phyloP scores from a whole-genome alignment of 2,113 vertebrate species.

The Struthidea cinerea region DNA sequence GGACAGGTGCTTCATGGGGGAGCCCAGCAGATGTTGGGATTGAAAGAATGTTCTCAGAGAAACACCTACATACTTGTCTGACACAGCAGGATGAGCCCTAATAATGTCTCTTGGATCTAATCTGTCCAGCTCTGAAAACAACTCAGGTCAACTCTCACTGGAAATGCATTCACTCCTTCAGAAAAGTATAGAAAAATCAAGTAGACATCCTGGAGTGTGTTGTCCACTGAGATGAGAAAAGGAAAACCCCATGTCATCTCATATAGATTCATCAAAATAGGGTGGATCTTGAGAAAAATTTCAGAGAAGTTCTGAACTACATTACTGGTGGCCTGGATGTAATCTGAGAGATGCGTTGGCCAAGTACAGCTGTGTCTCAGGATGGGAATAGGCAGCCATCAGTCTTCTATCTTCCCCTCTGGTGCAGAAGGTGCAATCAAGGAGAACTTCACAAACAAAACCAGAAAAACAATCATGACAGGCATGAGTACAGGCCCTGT shows the following conservation, averaged over 20 bases:
- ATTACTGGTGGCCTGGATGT: not conserved
- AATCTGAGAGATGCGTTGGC: not conserved
- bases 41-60: not conserved
- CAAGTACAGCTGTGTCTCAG: not conserved
- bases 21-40: not conserved
- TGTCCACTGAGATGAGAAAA: not conserved
- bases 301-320: not conserved
- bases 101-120: not conserved
- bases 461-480: not conserved
- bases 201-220: not conserved
- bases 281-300: not conserved
- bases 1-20: not conserved
- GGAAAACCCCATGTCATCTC: not conserved
- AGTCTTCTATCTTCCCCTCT: not conserved
- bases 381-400: not conserved
- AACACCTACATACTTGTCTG: not conserved
- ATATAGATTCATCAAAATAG: not conserved
- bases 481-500: not conserved
- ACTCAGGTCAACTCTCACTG: not conserved
- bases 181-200: not conserved
- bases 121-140: not conserved
- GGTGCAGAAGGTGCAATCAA: not conserved
- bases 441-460: not conserved
- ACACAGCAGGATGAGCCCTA: not conserved
- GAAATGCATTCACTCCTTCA: not conserved